A percentile compares a stretch with the other conserved stretches of the same genome.
phyloP scores from a whole-genome alignment of 2,888 invertebrate genomes.

The Hypolimnas misippus region DNA sequence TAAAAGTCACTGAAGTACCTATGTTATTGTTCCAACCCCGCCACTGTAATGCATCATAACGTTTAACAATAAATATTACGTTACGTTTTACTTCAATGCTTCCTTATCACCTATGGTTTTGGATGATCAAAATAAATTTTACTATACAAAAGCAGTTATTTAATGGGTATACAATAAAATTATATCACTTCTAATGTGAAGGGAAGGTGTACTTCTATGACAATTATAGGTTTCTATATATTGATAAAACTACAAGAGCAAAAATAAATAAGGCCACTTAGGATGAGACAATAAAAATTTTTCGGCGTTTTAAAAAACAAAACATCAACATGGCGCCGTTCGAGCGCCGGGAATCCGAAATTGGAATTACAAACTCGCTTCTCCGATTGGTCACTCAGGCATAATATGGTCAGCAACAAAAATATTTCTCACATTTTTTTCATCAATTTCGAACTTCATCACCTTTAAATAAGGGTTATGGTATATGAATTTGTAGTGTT shows the following conservation, averaged over 20 bases:
- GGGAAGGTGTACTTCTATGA: too few species aligned
- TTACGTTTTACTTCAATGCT: too few species aligned
- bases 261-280: constrained; percentile 22
- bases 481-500: constrained; percentile 17
- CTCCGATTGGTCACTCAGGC: constrained; percentile 49
- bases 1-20: too few species aligned
- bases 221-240: too few species aligned
- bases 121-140: too few species aligned
- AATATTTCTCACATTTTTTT: constrained; percentile 5
- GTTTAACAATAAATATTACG: too few species aligned
- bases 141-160: too few species aligned
- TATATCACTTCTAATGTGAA: too few species aligned
- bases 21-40: too few species aligned
- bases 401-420: constrained; percentile 43
- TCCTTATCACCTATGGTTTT: too few species aligned
- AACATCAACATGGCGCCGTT: constrained; percentile 51
- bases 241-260: constrained; percentile 1
- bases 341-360: constrained; percentile 48
- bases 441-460: constrained; percentile 34
- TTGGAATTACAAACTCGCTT: constrained; percentile 46
- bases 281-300: constrained; percentile 20
- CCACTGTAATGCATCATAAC: too few species aligned
- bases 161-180: too few species aligned
- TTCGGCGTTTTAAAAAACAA: constrained; percentile 44
- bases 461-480: constrained; percentile 22